Base-by-base conservation (phyloP, 2,888 invertebrate genomes). In the Nomada lathburiana region DNA sequence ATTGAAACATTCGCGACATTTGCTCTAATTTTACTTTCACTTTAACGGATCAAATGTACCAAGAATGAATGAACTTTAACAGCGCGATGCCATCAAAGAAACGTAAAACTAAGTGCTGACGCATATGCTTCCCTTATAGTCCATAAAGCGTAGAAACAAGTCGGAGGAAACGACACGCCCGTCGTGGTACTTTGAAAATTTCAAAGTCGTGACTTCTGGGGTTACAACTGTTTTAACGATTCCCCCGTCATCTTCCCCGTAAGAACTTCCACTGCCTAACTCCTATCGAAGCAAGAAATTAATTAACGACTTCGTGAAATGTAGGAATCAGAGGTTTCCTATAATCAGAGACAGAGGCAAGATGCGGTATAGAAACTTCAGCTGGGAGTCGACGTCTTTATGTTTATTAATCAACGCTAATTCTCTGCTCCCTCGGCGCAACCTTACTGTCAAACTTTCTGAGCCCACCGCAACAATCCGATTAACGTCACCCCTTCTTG, bases 361-460 rank as follows among this genome's bases (percentile, higher is more conserved):
- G 18, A 67, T 10, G 16, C 11, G 10, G 4, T 4, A 10, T 1
- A n/a, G 18, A 29, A 70, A n/a, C 59, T 36, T 42, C 20, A 4
- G 20, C 18, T 18, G 36, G 47, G 26, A 50, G 50, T 11, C 50
- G 29, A 18, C 29, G 29, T 42, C 68, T 42, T 23, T 20, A 71
- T 77, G 60, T 78, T 86, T 76, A 85, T 87, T 77, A 87, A 86
- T 78, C 67, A 83, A 60, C 57, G 47, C 20, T 75, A 68, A 75
- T 73, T 82, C n/a, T 44, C 42, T 73, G 47, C 65, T 52, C 65
- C 60, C n/a, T 50, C 60, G n/a, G 64, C 83, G 16, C 53, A 63
- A 47, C 82, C 74, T 80, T 67, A 80, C 82, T 80, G 68, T 68
- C 62, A 60, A 89, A 89, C 82, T 87, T 85, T 69, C 75, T 42